A percentile compares a stretch with the other conserved stretches of the same genome.
These are phyloP conservation scores for Panorpa germanica DNA, from an alignment of 2,888 invertebrate species.

Conservation along the genomic window DNA sequence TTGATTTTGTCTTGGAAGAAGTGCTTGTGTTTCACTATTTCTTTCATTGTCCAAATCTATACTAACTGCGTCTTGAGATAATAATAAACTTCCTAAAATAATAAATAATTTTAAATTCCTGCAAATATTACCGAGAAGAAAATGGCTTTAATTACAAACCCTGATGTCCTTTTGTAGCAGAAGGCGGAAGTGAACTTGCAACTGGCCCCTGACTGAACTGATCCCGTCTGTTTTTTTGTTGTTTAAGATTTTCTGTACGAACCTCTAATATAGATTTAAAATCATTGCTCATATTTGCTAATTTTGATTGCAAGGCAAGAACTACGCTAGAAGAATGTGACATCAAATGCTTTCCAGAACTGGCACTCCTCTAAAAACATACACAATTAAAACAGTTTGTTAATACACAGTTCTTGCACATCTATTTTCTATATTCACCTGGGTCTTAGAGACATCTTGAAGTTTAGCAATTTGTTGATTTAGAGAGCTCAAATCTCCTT, in stretches of 20 bases:
- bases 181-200: conserved; percentile 38
- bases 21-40: conserved; percentile 28
- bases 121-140: no score
- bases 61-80: conserved; percentile 52
- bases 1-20: conserved; percentile 14
- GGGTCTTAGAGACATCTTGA: conserved; percentile 62
- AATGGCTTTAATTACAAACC: no score
- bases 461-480: conserved; percentile 93
- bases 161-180: conserved; percentile 30
- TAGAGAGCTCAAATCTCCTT: conserved; percentile 84
- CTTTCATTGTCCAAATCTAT: conserved; percentile 62
- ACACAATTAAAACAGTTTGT: no score
- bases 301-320: conserved; percentile 76
- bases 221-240: conserved; percentile 83
- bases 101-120: no score
- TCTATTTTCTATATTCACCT: conserved; percentile 35
- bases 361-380: no score
- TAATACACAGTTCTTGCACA: no score
- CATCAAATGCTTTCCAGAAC: conserved; percentile 57
- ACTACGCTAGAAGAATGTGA: conserved; percentile 89
- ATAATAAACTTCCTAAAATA: conserved; percentile 24
- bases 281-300: conserved; percentile 93
- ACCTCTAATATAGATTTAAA: conserved; percentile 97
- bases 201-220: conserved; percentile 57
- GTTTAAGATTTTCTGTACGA: conserved; percentile 91